Evolutionary conservation across 2,113 vertebrate genomes (phyloP).

Genomic region (Sylvilagus bachmani): DNA sequence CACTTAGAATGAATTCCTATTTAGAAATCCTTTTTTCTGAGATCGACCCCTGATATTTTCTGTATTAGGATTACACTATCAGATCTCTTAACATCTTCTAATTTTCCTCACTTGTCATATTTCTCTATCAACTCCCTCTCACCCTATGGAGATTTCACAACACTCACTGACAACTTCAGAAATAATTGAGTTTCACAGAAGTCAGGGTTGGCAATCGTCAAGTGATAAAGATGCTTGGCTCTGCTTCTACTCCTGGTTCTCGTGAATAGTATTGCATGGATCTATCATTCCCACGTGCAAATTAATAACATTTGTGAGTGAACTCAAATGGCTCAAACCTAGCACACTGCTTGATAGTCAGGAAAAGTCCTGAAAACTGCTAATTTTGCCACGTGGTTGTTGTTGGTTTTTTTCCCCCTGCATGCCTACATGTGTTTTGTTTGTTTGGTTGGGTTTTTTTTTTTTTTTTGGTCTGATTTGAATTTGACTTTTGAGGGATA

Average conservation of each 20-base stretch:
- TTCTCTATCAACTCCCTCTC: background rate
- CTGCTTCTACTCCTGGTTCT: background rate
- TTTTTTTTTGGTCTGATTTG: constrained; percentile 65
- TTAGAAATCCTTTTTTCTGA: background rate
- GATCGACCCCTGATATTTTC: background rate
- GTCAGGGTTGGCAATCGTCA: background rate
- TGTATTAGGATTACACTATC: background rate
- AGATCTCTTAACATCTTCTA: background rate
- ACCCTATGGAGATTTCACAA: background rate
- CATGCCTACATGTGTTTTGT: constrained; percentile 67
- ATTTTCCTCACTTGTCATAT: background rate
- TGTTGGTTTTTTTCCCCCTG: constrained; percentile 35
- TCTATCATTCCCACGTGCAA: background rate
- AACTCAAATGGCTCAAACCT: background rate
- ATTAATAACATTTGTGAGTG: background rate
- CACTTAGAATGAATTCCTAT: background rate
- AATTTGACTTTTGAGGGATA: constrained; percentile 73
- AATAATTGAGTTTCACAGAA: background rate
- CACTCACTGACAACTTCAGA: constrained; percentile 27
- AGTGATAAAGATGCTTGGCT: background rate
- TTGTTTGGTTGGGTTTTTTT: background rate
- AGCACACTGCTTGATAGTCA: background rate
- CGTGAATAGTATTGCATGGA: background rate
- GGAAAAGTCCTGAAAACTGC: constrained; percentile 24
- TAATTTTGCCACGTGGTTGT: background rate